Evolutionary conservation across 2,113 vertebrate genomes (phyloP).

Genomic region (Paratilapia polleni): DNA sequence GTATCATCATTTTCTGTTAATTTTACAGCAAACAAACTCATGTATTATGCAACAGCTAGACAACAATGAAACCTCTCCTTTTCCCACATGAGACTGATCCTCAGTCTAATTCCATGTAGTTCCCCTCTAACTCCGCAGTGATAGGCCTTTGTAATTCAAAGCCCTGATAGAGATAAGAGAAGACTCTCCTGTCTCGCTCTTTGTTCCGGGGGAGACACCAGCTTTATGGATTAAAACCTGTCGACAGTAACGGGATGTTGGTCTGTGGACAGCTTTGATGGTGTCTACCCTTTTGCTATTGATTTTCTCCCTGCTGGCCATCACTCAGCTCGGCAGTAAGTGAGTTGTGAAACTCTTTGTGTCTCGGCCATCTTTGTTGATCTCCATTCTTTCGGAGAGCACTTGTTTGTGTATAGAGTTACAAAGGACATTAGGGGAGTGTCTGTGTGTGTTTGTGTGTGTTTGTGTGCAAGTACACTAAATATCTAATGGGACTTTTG

Average conservation of each 20-base stretch:
- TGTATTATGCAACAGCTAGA: neutral
- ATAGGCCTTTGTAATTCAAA: conserved; percentile 58
- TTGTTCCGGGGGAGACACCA: conserved; percentile 55
- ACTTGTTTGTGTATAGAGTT: conserved; percentile 49
- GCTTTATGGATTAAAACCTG: conserved; percentile 74
- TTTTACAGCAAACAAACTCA: conserved; percentile 5
- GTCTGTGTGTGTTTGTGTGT: neutral
- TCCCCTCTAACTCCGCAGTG: conserved; percentile 6
- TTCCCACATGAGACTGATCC: neutral
- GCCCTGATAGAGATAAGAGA: conserved; percentile 54
- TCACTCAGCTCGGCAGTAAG: conserved; percentile 73
- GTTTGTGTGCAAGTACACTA: neutral
- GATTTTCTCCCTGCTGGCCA: conserved; percentile 75
- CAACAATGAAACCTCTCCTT: conserved; percentile 20
- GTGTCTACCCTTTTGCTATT: conserved; percentile 74
- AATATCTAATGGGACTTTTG: conserved; percentile 3
- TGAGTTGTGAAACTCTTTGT: conserved; percentile 76
- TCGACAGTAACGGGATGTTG: conserved; percentile 64
- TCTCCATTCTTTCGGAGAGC: conserved; percentile 43
- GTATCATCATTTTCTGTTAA: neutral
- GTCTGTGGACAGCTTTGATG: conserved; percentile 74
- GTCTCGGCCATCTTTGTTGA: conserved; percentile 59
- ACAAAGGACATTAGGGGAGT: conserved; percentile 33
- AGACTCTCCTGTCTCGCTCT: conserved; percentile 39
- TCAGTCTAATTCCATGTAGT: conserved; percentile 1